Evolutionary conservation across 2,888 invertebrate genomes (phyloP), one percentile per base, ranked within the genome.

Genomic region (Linnaemya vulpina): DNA sequence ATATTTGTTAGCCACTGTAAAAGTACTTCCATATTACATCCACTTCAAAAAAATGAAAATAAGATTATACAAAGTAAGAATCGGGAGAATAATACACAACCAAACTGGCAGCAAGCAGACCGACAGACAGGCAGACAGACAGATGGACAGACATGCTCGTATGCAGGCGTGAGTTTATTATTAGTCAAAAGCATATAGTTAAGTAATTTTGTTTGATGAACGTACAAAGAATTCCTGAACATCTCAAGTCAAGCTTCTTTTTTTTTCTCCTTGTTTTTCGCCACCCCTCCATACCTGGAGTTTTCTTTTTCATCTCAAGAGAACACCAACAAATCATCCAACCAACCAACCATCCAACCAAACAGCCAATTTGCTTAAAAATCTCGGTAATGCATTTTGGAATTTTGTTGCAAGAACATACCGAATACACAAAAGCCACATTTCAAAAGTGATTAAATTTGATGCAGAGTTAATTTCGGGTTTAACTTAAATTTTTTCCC

Each of bases 401-500:
- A 38, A 55, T 62, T 68, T 78, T 73, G 58, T 75, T 70, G 20
- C 73, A 30, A 55, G 55, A 25, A 55, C 38, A 43, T 35, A 68
- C 46, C 20, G 63, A 15, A 25, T 60, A 78, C 58, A 68, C 67
- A 70, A 82, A n/a, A 78, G 71, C 71, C 78, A 76, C 85, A 85
- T 90, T 90, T 91, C 90, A 91, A 89, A 91, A 91, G 89, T 90
- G 90, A 90, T 91, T 91, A 91, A 90, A 89, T 89, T 90, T 91
- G 91, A 91, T 90, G 90, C 89, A 88, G 87, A 90, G 89, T 90
- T 91, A 91, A 91, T 91, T 91, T 90, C 75, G 75, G 85, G 85
- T 85, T 80, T 85, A 82, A 75, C 82, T n/a, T 25, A 58, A 78
- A 70, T 70, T 49, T 70, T 68, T 60, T 22, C 17, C 35, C 62